These are phyloP conservation scores for Protaetia brevitarsis DNA, from an alignment of 1,140 invertebrate genomes.

Conservation along the genomic window DNA sequence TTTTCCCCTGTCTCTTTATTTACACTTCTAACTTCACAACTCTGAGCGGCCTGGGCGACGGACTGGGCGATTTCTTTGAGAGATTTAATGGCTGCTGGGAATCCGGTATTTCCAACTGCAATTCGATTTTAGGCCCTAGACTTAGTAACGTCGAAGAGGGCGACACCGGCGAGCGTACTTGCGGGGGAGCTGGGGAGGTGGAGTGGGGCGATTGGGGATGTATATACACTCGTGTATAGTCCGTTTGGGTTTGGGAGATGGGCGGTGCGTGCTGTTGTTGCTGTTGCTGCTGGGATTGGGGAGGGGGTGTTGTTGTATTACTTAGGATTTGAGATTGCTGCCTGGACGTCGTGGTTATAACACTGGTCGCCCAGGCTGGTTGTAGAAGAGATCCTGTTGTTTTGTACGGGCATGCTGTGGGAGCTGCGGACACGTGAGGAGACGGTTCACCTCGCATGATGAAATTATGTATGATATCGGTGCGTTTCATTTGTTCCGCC, in stretches of 20 bases:
- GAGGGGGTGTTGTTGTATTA: constrained; percentile 31
- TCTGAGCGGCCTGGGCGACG: constrained; percentile 63
- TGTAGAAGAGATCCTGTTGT: constrained; percentile 35
- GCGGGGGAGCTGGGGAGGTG: constrained; percentile 52
- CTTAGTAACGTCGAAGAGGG: constrained; percentile 45
- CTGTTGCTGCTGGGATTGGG: not conserved
- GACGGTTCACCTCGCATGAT: constrained; percentile 70
- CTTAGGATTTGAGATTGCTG: constrained; percentile 26
- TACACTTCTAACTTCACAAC: constrained; percentile 60
- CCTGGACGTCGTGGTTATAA: constrained; percentile 50
- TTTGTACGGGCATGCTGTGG: constrained; percentile 47
- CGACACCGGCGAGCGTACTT: constrained; percentile 50
- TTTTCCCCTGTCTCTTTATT: constrained; percentile 24
- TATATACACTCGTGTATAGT: constrained; percentile 48
- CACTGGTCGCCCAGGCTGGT: constrained; percentile 47
- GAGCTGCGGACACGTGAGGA: constrained; percentile 38
- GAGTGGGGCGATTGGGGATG: constrained; percentile 51
- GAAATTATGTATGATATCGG: constrained; percentile 85
- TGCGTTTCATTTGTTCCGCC: constrained; percentile 82
- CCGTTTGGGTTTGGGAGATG: constrained; percentile 37
- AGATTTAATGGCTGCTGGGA: constrained; percentile 81
- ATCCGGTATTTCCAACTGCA: constrained; percentile 77
- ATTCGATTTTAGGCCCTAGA: constrained; percentile 60
- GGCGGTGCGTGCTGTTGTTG: constrained; percentile 28
- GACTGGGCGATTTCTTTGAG: constrained; percentile 83